These are phyloP conservation scores for Dicaeum eximium DNA, from an alignment of 2,113 vertebrate genomes.

Conservation along the genomic window DNA sequence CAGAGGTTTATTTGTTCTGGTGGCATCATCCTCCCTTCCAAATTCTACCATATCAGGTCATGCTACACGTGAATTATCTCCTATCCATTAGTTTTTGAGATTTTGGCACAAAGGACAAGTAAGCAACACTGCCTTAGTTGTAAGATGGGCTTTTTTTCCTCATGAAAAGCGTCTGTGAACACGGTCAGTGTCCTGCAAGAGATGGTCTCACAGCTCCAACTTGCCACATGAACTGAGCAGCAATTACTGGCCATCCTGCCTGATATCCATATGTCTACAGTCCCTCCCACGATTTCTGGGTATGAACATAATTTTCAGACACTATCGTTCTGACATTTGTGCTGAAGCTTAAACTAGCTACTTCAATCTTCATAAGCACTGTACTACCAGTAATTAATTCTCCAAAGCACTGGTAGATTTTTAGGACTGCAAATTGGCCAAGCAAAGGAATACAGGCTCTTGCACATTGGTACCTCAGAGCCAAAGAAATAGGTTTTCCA, in stretches of 20 bases:
- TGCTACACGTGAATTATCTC: neutral
- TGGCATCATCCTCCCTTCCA: neutral
- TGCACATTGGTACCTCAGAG: neutral
- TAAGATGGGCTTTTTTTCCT: neutral
- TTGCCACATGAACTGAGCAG: neutral
- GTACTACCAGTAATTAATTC: neutral
- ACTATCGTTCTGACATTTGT: neutral
- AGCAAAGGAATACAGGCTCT: neutral
- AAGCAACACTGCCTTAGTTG: accelerated
- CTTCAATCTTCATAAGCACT: neutral
- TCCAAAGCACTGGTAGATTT: neutral
- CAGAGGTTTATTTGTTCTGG: accelerated
- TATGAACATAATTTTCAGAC: neutral
- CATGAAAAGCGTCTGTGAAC: neutral
- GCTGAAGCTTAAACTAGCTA: neutral
- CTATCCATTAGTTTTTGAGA: neutral
- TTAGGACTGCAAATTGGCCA: neutral
- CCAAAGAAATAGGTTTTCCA: neutral
- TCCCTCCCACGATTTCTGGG: neutral
- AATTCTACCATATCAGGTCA: neutral
- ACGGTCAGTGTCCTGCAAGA: neutral
- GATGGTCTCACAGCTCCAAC: neutral
- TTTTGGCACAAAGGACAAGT: neutral
- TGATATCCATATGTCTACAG: neutral
- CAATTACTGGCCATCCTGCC: neutral